Base-by-base conservation (phyloP, 2,888 invertebrate species). In the Machimus rusticus region DNA sequence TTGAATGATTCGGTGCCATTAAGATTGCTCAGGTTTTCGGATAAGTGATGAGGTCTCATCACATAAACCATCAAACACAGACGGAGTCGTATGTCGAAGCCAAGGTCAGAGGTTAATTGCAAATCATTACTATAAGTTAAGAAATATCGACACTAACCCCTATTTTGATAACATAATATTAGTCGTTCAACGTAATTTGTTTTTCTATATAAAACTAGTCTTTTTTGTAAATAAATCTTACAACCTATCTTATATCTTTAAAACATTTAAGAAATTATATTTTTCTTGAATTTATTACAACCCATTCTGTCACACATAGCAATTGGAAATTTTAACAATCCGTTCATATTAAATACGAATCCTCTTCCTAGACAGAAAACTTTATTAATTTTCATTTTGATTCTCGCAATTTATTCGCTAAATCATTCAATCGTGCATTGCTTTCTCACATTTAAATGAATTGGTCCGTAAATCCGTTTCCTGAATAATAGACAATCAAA, bases 1-100 rank as follows among this genome's bases (percentile, higher is more conserved):
- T 81, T 81, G 81, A 81, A 28, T 81, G 81, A 81, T 81, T 51
- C 28, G 31, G 31, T 81, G 51, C 81, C 51, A 81, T 81, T 76
- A 37, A 76, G 37, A 34, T 39, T 76, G 76, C 37, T 37, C 37
- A 76, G 34, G 76, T 76, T 76, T 34, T 14, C 14, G 34, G 39
- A 76, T 76, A 76, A 76, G 12, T 76, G 76, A 76, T 76, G 76
- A 76, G 76, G 14, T 2, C 23, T 66, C 66, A 66, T 66, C 23
- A 23, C 9, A 66, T 23, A 66, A 28, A 66, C 66, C 23, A 66
- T 66, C 66, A 19, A 66, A 66, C 28, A 66, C 66, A 66, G 12
- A 12, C 23, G 23, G 8, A 23, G 28, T 4, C 4, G 23, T 51
- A 12, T 12, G 66, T n/a, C 23, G 23, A 66, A 66, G 14, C 3